These are phyloP conservation scores for Coranthus polyacanthus DNA, from an alignment of 2,797 vertebrate species.

Conservation along the genomic window DNA sequence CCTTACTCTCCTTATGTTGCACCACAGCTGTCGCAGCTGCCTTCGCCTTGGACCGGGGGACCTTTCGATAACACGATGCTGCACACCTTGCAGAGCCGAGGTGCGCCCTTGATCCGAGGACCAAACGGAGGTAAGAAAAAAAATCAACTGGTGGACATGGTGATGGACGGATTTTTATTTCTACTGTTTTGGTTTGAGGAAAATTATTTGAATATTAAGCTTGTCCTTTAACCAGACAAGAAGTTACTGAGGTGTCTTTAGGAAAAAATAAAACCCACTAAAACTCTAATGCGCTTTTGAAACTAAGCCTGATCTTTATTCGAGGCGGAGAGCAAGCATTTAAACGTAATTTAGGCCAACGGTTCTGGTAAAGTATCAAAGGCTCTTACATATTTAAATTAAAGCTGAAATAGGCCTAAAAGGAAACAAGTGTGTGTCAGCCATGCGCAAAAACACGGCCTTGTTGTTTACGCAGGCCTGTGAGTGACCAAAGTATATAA, in stretches of 20 bases:
- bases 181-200: neutral
- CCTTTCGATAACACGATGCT: conserved; percentile 96
- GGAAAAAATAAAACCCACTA: neutral
- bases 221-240: neutral
- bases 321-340: too few species aligned
- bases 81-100: conserved; percentile 92
- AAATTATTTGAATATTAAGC: neutral
- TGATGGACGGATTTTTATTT: conserved; percentile 6
- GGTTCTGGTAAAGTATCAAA: neutral
- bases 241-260: neutral
- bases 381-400: neutral
- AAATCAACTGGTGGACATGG: neutral
- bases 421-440: neutral
- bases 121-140: conserved; percentile 90
- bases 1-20: conserved; percentile 93
- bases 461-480: neutral
- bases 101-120: conserved; percentile 89
- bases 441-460: neutral
- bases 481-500: neutral
- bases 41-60: conserved; percentile 91
- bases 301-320: neutral
- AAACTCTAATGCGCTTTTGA: neutral
- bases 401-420: neutral
- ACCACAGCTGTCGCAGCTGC: conserved; percentile 91
- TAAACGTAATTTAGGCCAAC: too few species aligned